A percentile compares a stretch with the other conserved stretches of the same genome.
Evolutionary conservation across 2,888 invertebrate species (phyloP).

Genomic region (Lasiommata megera): DNA sequence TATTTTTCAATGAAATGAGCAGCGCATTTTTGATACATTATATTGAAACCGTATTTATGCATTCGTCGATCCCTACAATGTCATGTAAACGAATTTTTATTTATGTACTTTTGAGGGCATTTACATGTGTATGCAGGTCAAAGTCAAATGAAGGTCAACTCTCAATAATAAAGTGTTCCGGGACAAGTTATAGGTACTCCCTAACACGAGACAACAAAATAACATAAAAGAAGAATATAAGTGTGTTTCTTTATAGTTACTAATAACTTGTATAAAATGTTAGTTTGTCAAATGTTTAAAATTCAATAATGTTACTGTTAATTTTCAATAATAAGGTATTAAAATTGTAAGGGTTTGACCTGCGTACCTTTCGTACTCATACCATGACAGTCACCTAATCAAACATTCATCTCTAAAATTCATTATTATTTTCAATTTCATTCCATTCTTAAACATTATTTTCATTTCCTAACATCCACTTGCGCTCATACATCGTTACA

Average conservation of each 20-base stretch:
- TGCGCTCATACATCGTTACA: constrained; percentile 30
- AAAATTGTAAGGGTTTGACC: background rate
- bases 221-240: no score
- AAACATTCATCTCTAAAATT: background rate
- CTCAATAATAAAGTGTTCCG: background rate
- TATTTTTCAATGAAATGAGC: constrained; percentile 18
- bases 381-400: background rate
- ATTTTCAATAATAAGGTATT: background rate
- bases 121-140: constrained; percentile 28
- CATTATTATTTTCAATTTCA: background rate
- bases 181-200: no score
- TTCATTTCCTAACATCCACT: constrained; percentile 25
- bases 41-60: constrained; percentile 52
- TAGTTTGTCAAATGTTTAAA: background rate
- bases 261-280: background rate
- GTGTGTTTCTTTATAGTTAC: no score
- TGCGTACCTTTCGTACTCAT: background rate
- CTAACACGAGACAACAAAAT: no score
- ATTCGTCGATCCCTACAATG: constrained; percentile 47
- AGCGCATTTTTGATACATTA: constrained; percentile 14
- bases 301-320: no score
- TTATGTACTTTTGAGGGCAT: constrained; percentile 30
- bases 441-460: constrained; percentile 1
- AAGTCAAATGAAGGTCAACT: constrained; percentile 1
- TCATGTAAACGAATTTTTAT: constrained; percentile 30